Evolutionary conservation across 2,797 vertebrate species (phyloP).

Genomic region (Cossypha dichroa): DNA sequence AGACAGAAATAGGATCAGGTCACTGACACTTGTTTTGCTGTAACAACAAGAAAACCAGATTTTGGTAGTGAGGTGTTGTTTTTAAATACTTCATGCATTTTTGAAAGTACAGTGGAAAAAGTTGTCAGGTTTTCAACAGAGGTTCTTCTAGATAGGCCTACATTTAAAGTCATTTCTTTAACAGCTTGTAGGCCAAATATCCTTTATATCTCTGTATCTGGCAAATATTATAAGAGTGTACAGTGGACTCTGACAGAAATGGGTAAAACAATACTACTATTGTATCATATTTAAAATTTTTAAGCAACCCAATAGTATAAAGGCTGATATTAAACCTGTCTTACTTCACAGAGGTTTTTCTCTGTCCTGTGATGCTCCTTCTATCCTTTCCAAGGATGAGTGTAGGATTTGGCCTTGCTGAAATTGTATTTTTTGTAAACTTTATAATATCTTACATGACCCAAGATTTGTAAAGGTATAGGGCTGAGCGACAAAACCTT

Average conservation of each 20-base stretch:
- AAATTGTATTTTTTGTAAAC: not conserved
- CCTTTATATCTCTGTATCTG: not conserved
- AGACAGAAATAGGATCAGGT: constrained; percentile 20
- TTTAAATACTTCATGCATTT: not conserved
- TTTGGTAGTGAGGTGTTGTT: not conserved
- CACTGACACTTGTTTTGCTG: not conserved
- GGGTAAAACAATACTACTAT: not conserved
- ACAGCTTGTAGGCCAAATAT: not conserved
- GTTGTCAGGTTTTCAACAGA: not conserved
- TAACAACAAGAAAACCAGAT: not conserved
- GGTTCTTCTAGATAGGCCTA: not conserved
- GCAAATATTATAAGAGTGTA: not conserved
- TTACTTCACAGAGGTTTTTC: not conserved
- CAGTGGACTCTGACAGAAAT: not conserved
- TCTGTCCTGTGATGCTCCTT: not conserved
- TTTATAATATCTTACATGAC: not conserved
- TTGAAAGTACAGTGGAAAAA: not conserved
- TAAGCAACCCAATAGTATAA: not conserved
- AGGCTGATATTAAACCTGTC: not conserved
- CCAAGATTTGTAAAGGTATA: not conserved
- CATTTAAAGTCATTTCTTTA: not conserved
- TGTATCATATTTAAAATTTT: not conserved
- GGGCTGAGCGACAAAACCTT: not conserved
- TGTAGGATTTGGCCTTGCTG: not conserved
- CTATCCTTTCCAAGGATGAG: not conserved